Evolutionary conservation across 1,140 invertebrate genomes (phyloP), one percentile per base, ranked within the genome.

Genomic region (Kradibia gibbosae): DNA sequence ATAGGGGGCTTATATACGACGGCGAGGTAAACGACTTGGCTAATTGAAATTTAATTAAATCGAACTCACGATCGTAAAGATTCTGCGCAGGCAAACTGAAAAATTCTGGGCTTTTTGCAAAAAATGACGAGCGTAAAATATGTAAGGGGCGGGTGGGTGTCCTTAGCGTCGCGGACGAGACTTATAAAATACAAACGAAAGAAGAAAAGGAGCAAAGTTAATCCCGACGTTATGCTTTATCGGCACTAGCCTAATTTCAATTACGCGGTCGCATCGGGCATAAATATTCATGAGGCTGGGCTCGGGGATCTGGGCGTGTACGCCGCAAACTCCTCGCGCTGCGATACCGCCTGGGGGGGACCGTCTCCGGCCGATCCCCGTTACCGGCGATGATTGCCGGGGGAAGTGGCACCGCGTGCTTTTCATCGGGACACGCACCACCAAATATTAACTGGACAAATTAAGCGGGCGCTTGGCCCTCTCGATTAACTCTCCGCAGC

Each of bases 231-330:
- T 70, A 60, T 77, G 60, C 50, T 77, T 81, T 81, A 81, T 81
- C 11, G 74, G 62, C 34, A 72, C 80, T 72, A 75, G 74, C 50
- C 80, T 81, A 77, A 81, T 81, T 81, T 81, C 80, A 81, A 81
- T 81, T 81, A 81, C 74, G 31, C 48, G 31, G 65, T 20, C 55
- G 28, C 55, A 25, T 28, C 45, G 25, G 2, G 15, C 25, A n/a
- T 81, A 71, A 70, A 81, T 81, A 81, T 81, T 76, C 80, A 81
- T 77, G 74, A 81, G 55, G 22, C 22, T 53, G 36, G 1, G n/a
- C n/a, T n/a, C n/a, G n/a, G 7, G n/a, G 48, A n/a, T 36, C 42
- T 65, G 34, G 45, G 48, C 65, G 53, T 20, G 22, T 15, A 36
- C 53, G 53, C 53, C 25, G n/a, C 42, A 50, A n/a, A 53, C 15